Conservation (phyloP, 2,888 invertebrate species). For the Timandra comae region DNA sequence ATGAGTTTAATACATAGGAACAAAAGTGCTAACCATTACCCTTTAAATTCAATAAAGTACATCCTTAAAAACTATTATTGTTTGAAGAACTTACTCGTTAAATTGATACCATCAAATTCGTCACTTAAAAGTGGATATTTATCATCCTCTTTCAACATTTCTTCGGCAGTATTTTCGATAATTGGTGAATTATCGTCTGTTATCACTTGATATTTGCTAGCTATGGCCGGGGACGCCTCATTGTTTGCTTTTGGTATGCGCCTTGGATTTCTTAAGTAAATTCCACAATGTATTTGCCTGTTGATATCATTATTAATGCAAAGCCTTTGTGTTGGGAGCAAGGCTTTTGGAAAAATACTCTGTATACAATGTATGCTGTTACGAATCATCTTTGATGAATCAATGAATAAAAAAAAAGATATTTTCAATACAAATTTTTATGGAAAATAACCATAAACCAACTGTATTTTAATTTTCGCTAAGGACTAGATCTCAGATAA, state of each 20-base stretch:
- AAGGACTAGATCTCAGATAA: no score
- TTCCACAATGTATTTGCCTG: constrained; percentile 51
- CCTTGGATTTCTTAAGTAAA: constrained; percentile 54
- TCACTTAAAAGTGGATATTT: constrained; percentile 62
- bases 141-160: constrained; percentile 54
- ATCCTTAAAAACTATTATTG: neutral
- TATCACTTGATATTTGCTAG: constrained; percentile 82
- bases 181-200: constrained; percentile 81
- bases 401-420: no score
- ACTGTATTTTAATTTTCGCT: no score
- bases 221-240: constrained; percentile 61
- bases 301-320: constrained; percentile 29
- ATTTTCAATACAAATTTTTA: no score
- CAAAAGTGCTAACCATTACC: neutral
- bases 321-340: no score
- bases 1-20: neutral
- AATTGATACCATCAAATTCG: constrained; percentile 78
- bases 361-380: no score
- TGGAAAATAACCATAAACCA: no score
- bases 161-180: constrained; percentile 85
- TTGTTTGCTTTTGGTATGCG: constrained; percentile 49
- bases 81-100: constrained; percentile 71
- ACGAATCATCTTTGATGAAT: no score
- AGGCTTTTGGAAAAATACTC: no score
- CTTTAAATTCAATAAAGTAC: neutral